These are phyloP conservation scores for Dasypolia templi DNA, from an alignment of 2,888 invertebrate species.

Conservation along the genomic window DNA sequence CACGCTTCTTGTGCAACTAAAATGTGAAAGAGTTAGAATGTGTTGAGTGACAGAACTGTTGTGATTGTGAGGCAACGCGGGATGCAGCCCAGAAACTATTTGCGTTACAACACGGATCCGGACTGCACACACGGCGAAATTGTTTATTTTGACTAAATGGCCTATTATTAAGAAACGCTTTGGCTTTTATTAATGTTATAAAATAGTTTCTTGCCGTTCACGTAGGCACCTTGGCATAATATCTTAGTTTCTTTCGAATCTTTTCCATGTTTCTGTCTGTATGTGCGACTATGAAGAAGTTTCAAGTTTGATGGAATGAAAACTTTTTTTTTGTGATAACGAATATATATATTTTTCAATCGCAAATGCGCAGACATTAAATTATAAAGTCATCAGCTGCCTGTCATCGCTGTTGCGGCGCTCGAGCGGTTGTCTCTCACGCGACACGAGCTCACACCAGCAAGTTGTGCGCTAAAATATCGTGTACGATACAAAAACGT, in stretches of 20 bases:
- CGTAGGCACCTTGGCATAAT: background rate
- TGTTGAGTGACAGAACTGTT: background rate
- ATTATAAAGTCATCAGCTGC: background rate
- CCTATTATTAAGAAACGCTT: background rate
- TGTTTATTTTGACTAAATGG: background rate
- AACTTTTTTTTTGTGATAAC: background rate
- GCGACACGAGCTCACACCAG: background rate
- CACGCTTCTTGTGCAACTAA: slow-evolving; percentile 4
- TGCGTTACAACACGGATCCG: slow-evolving; percentile 3
- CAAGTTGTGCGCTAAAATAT: slow-evolving; percentile 3
- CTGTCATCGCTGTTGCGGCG: background rate
- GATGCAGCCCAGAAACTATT: slow-evolving; percentile 24
- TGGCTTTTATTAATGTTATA: background rate
- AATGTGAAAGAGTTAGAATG: slow-evolving; percentile 20
- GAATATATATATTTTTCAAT: background rate
- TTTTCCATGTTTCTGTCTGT: background rate
- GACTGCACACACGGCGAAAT: background rate
- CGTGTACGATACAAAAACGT: background rate
- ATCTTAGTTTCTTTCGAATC: background rate
- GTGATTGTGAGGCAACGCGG: slow-evolving; percentile 23
- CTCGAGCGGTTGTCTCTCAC: background rate
- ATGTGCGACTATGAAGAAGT: background rate
- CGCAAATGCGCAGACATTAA: background rate
- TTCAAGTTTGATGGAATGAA: background rate
- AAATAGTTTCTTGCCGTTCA: background rate